Conservation (phyloP, 1,140 invertebrate species). For the Sesamia nonagrioides region DNA sequence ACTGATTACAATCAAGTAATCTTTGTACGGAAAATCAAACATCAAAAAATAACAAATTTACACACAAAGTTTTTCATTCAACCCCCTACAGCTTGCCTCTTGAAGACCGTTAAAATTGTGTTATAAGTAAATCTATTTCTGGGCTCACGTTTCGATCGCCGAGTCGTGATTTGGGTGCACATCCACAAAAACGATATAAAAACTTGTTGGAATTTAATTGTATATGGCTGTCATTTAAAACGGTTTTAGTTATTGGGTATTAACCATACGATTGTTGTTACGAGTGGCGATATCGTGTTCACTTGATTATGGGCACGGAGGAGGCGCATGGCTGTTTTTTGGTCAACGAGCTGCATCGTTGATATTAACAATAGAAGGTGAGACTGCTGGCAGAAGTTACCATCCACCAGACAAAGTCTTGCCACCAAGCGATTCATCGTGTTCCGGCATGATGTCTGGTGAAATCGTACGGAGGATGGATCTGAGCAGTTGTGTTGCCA, state of each 20-base stretch:
- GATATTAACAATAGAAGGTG: too few relatives aligned
- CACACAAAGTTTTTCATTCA: background rate
- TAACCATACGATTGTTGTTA: background rate
- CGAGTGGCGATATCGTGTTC: background rate
- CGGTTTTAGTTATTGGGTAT: slow-evolving; percentile 37
- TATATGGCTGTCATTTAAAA: slow-evolving; percentile 45
- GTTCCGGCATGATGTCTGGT: too few relatives aligned
- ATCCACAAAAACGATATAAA: slow-evolving; percentile 48
- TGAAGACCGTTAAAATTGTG: slow-evolving; percentile 46
- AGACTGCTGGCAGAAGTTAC: too few relatives aligned
- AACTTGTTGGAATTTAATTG: slow-evolving; percentile 45
- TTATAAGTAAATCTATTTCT: slow-evolving; percentile 47
- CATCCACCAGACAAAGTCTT: too few relatives aligned
- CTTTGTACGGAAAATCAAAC: background rate
- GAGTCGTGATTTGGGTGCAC: slow-evolving; percentile 49
- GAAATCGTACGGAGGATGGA: too few relatives aligned
- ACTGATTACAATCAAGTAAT: too few relatives aligned
- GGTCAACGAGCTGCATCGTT: too few relatives aligned
- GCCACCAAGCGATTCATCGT: too few relatives aligned
- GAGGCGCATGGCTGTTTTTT: too few relatives aligned
- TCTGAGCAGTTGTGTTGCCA: too few relatives aligned
- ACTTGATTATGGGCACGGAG: background rate
- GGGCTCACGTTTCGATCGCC: slow-evolving; percentile 46
- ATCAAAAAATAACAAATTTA: background rate
- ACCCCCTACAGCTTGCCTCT: too few relatives aligned